Evolutionary conservation across 1,140 invertebrate genomes (phyloP).

Genomic region (Aphis gossypii): DNA sequence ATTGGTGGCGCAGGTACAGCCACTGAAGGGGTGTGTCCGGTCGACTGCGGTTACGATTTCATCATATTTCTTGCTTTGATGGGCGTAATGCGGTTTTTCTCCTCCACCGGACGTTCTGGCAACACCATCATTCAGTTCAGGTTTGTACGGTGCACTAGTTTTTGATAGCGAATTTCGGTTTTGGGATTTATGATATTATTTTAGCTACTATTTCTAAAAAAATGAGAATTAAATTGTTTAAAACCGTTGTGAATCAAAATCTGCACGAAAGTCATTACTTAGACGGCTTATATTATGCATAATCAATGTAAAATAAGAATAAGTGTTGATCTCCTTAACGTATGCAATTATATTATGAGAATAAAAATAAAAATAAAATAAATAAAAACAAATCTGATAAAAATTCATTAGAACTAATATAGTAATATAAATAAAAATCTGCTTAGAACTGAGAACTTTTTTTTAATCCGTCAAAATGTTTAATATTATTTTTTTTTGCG

Average conservation of each 20-base stretch:
- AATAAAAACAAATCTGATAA: no score
- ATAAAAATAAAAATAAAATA: no score
- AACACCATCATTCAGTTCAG: constrained; percentile 63
- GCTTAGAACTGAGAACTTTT: no score
- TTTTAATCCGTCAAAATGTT: no score
- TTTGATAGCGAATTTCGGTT: neutral
- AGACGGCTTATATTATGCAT: no score
- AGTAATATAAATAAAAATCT: no score
- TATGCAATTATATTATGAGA: no score
- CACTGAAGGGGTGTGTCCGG: constrained; percentile 61
- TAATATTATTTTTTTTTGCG: no score
- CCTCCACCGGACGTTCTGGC: constrained; percentile 61
- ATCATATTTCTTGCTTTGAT: constrained; percentile 61
- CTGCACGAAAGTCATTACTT: neutral
- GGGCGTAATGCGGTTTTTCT: constrained; percentile 61
- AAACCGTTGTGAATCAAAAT: neutral
- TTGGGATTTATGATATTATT: neutral
- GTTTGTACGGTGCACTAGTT: constrained; percentile 55
- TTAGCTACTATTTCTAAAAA: neutral
- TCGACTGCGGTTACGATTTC: constrained; percentile 61
- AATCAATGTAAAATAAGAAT: no score
- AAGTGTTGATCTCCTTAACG: no score
- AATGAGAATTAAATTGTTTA: neutral
- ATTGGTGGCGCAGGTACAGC: constrained; percentile 59
- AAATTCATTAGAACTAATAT: no score